A percentile compares a stretch with the other conserved stretches of the same genome.
phyloP scores from a whole-genome alignment of 2,797 vertebrate species.

The Eurystomus glaucurus region DNA sequence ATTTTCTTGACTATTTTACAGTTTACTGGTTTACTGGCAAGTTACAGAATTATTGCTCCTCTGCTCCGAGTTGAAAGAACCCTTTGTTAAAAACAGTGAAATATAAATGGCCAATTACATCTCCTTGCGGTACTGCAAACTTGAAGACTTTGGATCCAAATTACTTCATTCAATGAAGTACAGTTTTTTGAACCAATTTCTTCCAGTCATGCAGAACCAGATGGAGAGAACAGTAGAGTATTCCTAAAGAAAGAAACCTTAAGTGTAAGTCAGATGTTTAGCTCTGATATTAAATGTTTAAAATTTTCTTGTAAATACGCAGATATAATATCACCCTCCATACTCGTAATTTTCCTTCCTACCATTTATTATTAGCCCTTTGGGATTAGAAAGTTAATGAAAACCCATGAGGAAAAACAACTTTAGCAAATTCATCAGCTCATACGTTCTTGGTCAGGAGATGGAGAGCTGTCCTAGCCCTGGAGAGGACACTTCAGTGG shows the following conservation, averaged over 20 bases:
- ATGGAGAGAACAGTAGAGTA: not conserved
- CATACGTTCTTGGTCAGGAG: fast-evolving
- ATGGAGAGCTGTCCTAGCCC: fast-evolving
- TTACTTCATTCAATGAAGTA: not conserved
- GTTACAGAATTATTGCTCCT: not conserved
- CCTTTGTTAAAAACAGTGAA: not conserved
- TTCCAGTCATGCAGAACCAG: not conserved
- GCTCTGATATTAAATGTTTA: not conserved
- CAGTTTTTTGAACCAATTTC: not conserved
- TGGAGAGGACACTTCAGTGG: not conserved
- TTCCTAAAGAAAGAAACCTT: not conserved
- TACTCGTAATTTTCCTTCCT: not conserved
- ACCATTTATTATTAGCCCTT: not conserved
- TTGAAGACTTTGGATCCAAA: not conserved
- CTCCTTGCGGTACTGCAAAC: not conserved
- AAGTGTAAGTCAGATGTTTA: not conserved
- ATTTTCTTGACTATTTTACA: slow-evolving; percentile 17
- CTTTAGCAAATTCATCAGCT: not conserved
- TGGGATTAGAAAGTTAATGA: not conserved
- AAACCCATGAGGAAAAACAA: not conserved
- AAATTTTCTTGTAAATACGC: not conserved
- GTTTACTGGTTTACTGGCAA: not conserved
- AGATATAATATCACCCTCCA: not conserved
- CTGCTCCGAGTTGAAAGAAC: not conserved
- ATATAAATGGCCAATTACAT: not conserved